A percentile compares a stretch with the other conserved stretches of the same genome.
phyloP scores from a whole-genome alignment of 2,888 invertebrate species.

The Xylocampa areola region DNA sequence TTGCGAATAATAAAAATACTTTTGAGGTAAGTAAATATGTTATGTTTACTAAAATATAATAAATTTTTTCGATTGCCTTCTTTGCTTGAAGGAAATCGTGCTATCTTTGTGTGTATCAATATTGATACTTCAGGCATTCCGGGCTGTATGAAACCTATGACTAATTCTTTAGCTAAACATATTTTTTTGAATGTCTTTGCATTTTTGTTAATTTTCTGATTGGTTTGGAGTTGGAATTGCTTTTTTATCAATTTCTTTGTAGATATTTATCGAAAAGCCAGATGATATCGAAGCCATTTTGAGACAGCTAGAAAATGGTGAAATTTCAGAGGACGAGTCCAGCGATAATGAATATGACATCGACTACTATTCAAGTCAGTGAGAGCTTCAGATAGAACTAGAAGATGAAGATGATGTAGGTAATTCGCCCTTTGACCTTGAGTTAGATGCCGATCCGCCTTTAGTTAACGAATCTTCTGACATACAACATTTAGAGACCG shows the following conservation, averaged over 20 bases:
- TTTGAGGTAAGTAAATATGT: constrained; percentile 61
- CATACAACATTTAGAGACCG: constrained; percentile 61
- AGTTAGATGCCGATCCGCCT: constrained; percentile 57
- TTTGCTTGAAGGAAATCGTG: constrained; percentile 61
- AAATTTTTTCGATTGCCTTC: constrained; percentile 55
- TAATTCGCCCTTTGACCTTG: constrained; percentile 59
- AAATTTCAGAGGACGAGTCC: constrained; percentile 63
- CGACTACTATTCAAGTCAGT: constrained; percentile 60
- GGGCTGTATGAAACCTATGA: constrained; percentile 58
- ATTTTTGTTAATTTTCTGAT: not conserved
- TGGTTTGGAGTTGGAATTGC: not conserved
- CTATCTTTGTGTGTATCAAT: constrained; percentile 59
- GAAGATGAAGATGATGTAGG: constrained; percentile 62
- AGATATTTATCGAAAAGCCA: not conserved
- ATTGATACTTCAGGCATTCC: constrained; percentile 63
- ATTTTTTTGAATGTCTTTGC: constrained; percentile 28
- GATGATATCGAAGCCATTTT: not conserved
- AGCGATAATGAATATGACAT: constrained; percentile 61
- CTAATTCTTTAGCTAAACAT: constrained; percentile 49
- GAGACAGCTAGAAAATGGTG: constrained; percentile 19
- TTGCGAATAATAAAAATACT: constrained; percentile 53
- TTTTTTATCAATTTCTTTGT: not conserved
- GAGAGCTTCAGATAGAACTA: constrained; percentile 60
- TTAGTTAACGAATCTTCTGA: constrained; percentile 57
- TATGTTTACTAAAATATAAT: constrained; percentile 60